phyloP scores from a whole-genome alignment of 2,888 invertebrate genomes.

The Luperina testacea region DNA sequence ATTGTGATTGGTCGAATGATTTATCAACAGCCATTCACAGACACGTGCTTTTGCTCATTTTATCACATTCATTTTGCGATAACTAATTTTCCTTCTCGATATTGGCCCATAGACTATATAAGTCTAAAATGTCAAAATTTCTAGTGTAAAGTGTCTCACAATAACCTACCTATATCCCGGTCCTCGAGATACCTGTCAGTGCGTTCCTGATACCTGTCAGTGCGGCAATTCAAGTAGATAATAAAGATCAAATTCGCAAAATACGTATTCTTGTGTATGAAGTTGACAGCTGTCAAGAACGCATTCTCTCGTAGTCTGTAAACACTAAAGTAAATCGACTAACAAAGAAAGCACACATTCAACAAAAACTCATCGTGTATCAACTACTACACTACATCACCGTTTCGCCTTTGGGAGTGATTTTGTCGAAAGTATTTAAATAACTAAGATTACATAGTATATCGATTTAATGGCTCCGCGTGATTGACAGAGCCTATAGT shows the following conservation, averaged over 20 bases:
- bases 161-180: not conserved
- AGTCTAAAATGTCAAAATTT: too few relatives aligned
- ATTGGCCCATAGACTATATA: not conserved
- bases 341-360: not conserved
- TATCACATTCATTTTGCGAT: not conserved
- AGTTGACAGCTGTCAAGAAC: not conserved
- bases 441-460: constrained; percentile 74
- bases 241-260: not conserved
- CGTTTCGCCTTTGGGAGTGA: constrained; percentile 78
- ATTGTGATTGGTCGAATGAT: not conserved
- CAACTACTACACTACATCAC: constrained; percentile 49
- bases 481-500: constrained; percentile 74
- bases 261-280: not conserved
- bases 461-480: constrained; percentile 74
- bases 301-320: not conserved
- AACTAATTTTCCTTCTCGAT: not conserved
- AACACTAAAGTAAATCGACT: constrained; percentile 19
- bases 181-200: not conserved
- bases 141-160: not conserved
- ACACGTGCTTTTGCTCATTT: not conserved
- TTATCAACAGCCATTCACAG: not conserved
- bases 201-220: not conserved
- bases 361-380: constrained; percentile 25
- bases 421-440: constrained; percentile 74
- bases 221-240: not conserved